A percentile compares a stretch with the other conserved stretches of the same genome.
Evolutionary conservation across 2,113 vertebrate genomes (phyloP).

Genomic region (Eolophus roseicapilla): DNA sequence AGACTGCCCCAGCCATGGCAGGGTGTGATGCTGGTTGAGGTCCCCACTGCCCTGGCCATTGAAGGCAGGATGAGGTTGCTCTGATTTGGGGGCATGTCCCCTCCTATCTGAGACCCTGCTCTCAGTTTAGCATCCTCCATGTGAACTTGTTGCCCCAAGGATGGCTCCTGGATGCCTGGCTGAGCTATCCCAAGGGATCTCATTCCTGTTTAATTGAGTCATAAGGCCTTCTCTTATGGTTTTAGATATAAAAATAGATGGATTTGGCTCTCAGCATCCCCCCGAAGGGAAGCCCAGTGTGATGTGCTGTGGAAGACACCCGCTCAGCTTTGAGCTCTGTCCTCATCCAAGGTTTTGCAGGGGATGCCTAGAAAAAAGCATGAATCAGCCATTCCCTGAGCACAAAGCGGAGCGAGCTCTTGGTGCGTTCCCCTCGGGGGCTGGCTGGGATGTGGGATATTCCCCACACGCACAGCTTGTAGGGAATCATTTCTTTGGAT

Average conservation of each 20-base stretch:
- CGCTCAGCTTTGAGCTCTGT: conserved; percentile 13
- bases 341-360: conserved; percentile 31
- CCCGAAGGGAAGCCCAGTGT: conserved; percentile 20
- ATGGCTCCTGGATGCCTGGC: background rate
- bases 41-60: background rate
- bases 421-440: background rate
- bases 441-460: background rate
- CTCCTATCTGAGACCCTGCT: background rate
- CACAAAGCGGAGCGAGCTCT: background rate
- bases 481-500: background rate
- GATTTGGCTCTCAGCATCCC: background rate
- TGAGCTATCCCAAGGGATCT: background rate
- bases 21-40: background rate
- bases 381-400: conserved; percentile 42
- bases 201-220: background rate
- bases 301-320: background rate
- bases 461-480: background rate
- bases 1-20: background rate
- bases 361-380: conserved; percentile 3
- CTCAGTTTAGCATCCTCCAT: background rate
- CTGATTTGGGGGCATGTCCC: background rate
- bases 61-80: background rate
- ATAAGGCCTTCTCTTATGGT: background rate
- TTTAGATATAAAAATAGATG: background rate
- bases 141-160: background rate